These are phyloP conservation scores for Elysia crispata DNA, from an alignment of 2,888 invertebrate genomes.

Conservation along the genomic window DNA sequence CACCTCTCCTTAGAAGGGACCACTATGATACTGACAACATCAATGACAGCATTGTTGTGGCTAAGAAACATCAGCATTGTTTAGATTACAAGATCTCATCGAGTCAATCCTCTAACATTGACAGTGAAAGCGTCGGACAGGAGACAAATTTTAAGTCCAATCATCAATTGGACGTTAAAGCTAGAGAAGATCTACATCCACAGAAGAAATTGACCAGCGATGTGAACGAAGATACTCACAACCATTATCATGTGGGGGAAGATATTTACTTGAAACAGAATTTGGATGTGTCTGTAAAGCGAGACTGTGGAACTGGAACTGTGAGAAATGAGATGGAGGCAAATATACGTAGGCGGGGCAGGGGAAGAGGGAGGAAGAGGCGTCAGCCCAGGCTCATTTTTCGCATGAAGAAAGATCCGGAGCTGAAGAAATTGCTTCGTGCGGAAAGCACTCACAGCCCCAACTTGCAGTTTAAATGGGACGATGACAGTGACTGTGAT, in stretches of 20 bases:
- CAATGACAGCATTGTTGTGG: too few relatives aligned
- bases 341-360: not conserved
- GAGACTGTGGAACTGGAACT: too few relatives aligned
- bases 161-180: not conserved
- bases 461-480: conserved; percentile 55
- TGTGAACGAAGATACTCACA: not conserved
- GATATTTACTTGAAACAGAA: conserved; percentile 12
- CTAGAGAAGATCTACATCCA: conserved; percentile 24
- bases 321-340: too few relatives aligned
- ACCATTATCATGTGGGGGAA: not conserved
- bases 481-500: conserved; percentile 50
- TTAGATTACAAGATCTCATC: too few relatives aligned
- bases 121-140: not conserved
- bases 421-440: conserved; percentile 58
- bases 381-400: conserved; percentile 63
- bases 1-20: conserved; percentile 40
- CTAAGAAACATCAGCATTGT: too few relatives aligned
- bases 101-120: too few relatives aligned
- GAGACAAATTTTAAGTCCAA: not conserved
- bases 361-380: conserved; percentile 38
- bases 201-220: not conserved
- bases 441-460: conserved; percentile 48
- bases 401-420: conserved; percentile 61
- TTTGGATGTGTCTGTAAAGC: not conserved
- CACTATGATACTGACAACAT: not conserved